These are phyloP conservation scores for Tragopan temminckii DNA, from an alignment of 2,797 vertebrate species.

Conservation along the genomic window DNA sequence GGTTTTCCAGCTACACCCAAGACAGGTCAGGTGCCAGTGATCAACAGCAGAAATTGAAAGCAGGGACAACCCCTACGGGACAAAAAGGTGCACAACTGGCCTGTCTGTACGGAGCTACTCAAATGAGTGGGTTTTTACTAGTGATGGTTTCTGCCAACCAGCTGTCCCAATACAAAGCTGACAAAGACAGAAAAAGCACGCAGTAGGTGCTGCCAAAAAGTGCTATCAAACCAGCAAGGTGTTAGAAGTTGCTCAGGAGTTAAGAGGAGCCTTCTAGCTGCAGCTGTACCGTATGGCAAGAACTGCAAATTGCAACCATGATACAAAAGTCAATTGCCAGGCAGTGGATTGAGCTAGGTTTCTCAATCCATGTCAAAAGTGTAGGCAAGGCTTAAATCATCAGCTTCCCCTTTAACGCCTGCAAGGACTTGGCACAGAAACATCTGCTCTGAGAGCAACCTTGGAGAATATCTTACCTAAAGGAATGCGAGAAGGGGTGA, in stretches of 20 bases:
- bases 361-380: neutral
- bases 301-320: neutral
- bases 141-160: neutral
- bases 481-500: slow-evolving; percentile 95
- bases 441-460: neutral
- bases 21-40: neutral
- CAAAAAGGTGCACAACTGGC: neutral
- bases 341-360: neutral
- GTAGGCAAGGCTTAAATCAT: neutral
- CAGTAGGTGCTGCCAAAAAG: neutral
- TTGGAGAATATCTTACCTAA: slow-evolving; percentile 91
- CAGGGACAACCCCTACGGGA: neutral
- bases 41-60: neutral
- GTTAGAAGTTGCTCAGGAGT: neutral
- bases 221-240: neutral
- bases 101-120: neutral
- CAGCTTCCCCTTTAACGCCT: neutral
- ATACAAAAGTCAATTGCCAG: neutral
- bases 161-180: neutral
- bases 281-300: neutral
- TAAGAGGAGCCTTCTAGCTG: neutral
- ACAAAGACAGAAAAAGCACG: too few relatives aligned
- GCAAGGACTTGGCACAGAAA: neutral
- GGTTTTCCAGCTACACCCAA: neutral
- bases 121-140: neutral